Evolutionary conservation across 2,797 vertebrate species (phyloP).

Genomic region (Gastrophryne carolinensis): DNA sequence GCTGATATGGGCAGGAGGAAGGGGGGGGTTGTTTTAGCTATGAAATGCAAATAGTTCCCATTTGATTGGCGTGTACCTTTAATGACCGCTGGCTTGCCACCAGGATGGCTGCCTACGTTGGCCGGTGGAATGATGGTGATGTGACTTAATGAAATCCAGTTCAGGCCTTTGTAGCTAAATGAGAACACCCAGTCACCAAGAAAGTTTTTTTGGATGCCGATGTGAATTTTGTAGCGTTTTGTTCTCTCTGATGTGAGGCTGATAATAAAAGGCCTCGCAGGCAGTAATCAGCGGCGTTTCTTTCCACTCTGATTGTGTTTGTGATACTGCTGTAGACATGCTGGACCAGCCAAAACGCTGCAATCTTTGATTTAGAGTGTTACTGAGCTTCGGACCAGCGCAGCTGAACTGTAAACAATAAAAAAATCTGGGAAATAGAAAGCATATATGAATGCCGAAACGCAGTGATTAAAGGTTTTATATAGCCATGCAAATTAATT

Average conservation of each 20-base stretch:
- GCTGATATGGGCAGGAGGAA: background rate
- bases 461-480: conserved; percentile 40
- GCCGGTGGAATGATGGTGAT: background rate
- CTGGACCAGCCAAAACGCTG: conserved; percentile 32
- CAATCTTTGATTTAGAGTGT: conserved; percentile 48
- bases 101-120: background rate
- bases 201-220: conserved; percentile 29
- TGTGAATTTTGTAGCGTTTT: conserved; percentile 28
- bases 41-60: background rate
- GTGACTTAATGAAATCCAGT: conserved; percentile 16
- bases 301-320: conserved; percentile 46
- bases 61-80: background rate
- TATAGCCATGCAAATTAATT: conserved; percentile 43
- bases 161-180: background rate
- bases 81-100: background rate
- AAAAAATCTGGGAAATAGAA: conserved; percentile 31
- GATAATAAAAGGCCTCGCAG: conserved; percentile 46
- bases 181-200: conserved; percentile 7
- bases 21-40: background rate
- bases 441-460: conserved; percentile 43
- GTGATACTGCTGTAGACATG: conserved; percentile 44
- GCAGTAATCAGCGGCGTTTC: conserved; percentile 46
- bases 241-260: conserved; percentile 39
- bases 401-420: conserved; percentile 40
- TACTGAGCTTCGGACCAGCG: conserved; percentile 34